Evolutionary conservation across 2,888 invertebrate genomes (phyloP).

Genomic region (Ectemnius lituratus): DNA sequence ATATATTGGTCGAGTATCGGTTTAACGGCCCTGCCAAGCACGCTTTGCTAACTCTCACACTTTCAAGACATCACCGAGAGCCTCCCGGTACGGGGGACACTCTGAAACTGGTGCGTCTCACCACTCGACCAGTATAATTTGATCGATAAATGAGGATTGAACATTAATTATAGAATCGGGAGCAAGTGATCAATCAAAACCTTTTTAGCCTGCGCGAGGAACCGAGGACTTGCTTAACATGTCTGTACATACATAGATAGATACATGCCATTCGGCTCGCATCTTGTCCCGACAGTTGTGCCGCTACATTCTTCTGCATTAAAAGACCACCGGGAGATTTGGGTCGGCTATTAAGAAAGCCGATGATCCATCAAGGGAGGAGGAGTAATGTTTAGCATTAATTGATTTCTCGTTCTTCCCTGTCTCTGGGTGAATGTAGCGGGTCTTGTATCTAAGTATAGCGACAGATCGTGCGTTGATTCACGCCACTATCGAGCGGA

Average conservation of each 20-base stretch:
- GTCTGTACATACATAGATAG: too few species aligned
- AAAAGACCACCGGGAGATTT: too few species aligned
- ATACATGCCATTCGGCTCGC: too few species aligned
- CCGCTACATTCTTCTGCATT: too few species aligned
- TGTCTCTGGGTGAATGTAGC: too few species aligned
- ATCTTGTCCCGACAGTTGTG: too few species aligned
- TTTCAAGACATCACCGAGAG: conserved; percentile 34
- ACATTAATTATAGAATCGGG: conserved; percentile 22
- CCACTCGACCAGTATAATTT: conserved; percentile 14
- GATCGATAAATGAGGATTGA: conserved; percentile 16
- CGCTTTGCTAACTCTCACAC: conserved; percentile 28
- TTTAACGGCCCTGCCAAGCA: conserved; percentile 42
- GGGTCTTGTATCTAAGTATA: too few species aligned
- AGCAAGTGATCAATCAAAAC: background rate
- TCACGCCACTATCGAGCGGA: conserved; percentile 23
- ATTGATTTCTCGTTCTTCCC: too few species aligned
- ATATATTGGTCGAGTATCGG: conserved; percentile 43
- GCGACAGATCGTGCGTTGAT: too few species aligned
- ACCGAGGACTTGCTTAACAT: background rate
- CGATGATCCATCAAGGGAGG: too few species aligned
- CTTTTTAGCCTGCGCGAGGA: background rate
- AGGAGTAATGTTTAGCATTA: too few species aligned
- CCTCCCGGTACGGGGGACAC: conserved; percentile 8
- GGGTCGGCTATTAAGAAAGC: too few species aligned
- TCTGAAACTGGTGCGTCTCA: conserved; percentile 32